A percentile compares a stretch with the other conserved stretches of the same genome.
These are phyloP conservation scores for Acrobasis repandana DNA, from an alignment of 2,888 invertebrate genomes.

Conservation along the genomic window DNA sequence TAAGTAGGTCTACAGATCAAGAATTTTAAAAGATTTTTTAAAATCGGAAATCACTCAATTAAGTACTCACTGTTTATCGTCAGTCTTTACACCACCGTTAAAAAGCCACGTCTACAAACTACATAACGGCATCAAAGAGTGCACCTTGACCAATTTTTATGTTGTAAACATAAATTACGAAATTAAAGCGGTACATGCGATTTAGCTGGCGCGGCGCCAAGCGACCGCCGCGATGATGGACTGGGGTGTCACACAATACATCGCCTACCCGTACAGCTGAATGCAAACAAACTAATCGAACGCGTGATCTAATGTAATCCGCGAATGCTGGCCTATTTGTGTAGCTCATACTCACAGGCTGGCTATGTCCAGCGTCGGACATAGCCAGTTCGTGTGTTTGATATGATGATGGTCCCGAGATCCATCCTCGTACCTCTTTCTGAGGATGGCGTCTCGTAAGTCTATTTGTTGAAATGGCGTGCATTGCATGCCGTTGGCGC, in stretches of 20 bases:
- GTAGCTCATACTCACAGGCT: no score
- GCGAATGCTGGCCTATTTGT: constrained; percentile 13
- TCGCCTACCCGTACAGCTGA: constrained; percentile 7
- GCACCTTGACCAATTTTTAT: constrained; percentile 68
- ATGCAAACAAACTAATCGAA: constrained; percentile 22
- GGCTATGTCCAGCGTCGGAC: no score
- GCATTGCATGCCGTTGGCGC: no score
- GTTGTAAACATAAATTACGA: constrained; percentile 73
- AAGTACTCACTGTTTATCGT: not conserved
- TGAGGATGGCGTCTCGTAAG: no score
- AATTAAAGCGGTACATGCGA: constrained; percentile 66
- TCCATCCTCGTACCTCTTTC: no score
- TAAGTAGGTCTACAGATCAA: no score
- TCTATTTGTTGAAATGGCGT: no score
- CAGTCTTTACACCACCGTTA: not conserved
- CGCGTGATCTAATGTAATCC: constrained; percentile 22
- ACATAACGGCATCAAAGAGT: constrained; percentile 17
- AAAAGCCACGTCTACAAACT: not conserved
- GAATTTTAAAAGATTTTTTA: no score
- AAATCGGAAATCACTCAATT: no score
- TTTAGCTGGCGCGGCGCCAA: constrained; percentile 60
- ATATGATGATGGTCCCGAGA: no score
- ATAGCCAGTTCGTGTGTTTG: no score
- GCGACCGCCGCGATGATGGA: constrained; percentile 58
- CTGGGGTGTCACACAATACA: constrained; percentile 54